Percentiles rank a stretch among this genome's conserved stretches.
Evolutionary conservation across 2,113 vertebrate genomes (phyloP).

Genomic region (Lophotis ruficrista): DNA sequence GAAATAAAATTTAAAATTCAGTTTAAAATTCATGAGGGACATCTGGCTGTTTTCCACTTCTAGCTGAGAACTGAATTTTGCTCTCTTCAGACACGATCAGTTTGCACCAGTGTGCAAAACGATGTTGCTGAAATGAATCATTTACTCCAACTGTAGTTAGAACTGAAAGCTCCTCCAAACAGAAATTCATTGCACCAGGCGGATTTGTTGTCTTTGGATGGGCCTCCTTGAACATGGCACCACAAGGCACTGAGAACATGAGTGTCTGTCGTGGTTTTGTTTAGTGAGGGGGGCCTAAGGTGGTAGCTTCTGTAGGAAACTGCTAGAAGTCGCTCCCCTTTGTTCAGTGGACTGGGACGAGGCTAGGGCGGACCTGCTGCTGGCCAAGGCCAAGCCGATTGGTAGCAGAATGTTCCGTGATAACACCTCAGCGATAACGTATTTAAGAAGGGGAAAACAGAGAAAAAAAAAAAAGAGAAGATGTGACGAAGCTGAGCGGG

Average conservation of each 20-base stretch:
- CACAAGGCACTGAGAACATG: rapidly evolving
- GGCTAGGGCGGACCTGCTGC: too few species aligned
- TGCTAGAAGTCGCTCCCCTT: too few species aligned
- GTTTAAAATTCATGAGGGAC: constrained; percentile 33
- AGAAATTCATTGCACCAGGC: not conserved
- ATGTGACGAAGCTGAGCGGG: too few species aligned
- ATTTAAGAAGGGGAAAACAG: too few species aligned
- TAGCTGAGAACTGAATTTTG: not conserved
- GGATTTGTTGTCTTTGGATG: not conserved
- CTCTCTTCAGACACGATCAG: not conserved
- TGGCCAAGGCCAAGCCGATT: too few species aligned
- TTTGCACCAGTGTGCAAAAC: not conserved
- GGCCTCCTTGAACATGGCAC: not conserved
- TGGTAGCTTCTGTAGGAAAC: too few species aligned
- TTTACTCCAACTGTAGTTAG: not conserved
- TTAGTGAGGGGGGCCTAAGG: too few species aligned
- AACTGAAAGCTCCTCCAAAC: not conserved
- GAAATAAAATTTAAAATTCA: constrained; percentile 16
- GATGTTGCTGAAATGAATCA: not conserved
- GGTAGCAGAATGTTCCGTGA: too few species aligned
- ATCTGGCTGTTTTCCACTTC: constrained; percentile 25
- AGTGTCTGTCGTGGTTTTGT: too few species aligned
- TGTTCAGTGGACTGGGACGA: too few species aligned
- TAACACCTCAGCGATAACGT: too few species aligned
- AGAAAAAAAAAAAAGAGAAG: too few species aligned